Evolutionary conservation across 2,797 vertebrate genomes (phyloP).

Genomic region (Acrossocheilus fasciatus): DNA sequence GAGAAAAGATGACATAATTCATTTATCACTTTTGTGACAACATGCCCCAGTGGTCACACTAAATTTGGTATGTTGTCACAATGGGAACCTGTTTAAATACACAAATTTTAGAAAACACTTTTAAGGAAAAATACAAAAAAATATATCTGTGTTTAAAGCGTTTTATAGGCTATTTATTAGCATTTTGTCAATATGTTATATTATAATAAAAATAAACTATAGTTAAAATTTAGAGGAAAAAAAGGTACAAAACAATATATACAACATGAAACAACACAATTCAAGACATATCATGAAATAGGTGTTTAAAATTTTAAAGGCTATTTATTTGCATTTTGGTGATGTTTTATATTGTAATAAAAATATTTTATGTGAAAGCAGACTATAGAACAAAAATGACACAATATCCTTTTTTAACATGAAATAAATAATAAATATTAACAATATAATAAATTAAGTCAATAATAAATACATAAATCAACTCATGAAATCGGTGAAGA

Average conservation of each 20-base stretch:
- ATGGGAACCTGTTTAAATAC: background rate
- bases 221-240: too few relatives aligned
- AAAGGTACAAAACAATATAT: too few relatives aligned
- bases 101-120: background rate
- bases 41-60: background rate
- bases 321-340: background rate
- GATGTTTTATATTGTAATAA: too few relatives aligned
- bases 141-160: background rate
- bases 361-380: background rate
- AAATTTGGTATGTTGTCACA: background rate
- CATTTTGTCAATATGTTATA: too few relatives aligned
- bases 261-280: too few relatives aligned
- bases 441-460: too few relatives aligned
- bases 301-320: too few relatives aligned
- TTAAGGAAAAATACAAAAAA: background rate
- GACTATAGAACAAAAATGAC: background rate
- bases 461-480: too few relatives aligned
- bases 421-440: background rate
- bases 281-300: too few relatives aligned
- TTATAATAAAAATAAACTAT: too few relatives aligned
- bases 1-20: background rate
- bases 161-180: too few relatives aligned
- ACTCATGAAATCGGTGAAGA: background rate
- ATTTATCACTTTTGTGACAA: background rate
- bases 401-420: background rate